Evolutionary conservation across 2,888 invertebrate genomes (phyloP), one percentile per base, ranked within the genome.

Genomic region (Dicyrtomina minuta): DNA sequence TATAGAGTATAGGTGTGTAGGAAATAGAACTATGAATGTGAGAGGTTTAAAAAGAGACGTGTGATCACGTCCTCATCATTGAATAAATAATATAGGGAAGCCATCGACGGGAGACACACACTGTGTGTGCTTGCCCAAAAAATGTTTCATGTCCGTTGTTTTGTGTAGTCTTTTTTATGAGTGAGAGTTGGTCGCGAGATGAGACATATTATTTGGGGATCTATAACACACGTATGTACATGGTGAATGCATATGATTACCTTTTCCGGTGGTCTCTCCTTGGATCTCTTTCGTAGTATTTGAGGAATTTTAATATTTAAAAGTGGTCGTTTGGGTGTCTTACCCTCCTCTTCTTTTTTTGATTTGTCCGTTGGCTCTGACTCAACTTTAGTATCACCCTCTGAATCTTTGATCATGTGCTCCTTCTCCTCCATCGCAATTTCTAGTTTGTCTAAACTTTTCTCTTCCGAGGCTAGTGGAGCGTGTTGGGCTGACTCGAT

Each of bases 341-440:
- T 56, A 10, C 44, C 44, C 22, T 55, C 65, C 44, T 66, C 33
- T n/a, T 66, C 58, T 46, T 58, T 58, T 46, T 66, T 66, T 44
- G 66, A 49, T 66, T 66, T 66, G 17, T 58, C 59, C 46, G 66
- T 58, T 15, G 66, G 46, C 33, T 64, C 64, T 51, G 58, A 27
- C 27, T 56, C 58, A 13, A 17, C 49, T 51, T 51, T 53, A 17
- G 22, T 44, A 44, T 58, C 66, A 44, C 44, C 43, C 24, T 59
- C 66, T 49, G 58, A 41, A 46, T 49, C 61, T 44, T 62, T 58
- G 51, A 41, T 69, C 66, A 66, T 61, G 22, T 65, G 66, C 46
- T 70, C 56, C 60, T 68, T 39, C 24, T 71, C 71, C 26, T 71
- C 71, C 71, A 71, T 56, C 56, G 64, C 68, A 51, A 71, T 71